A percentile compares a stretch with the other conserved stretches of the same genome.
Evolutionary conservation across 1,140 invertebrate genomes (phyloP).

Genomic region (Coptotermes formosanus): DNA sequence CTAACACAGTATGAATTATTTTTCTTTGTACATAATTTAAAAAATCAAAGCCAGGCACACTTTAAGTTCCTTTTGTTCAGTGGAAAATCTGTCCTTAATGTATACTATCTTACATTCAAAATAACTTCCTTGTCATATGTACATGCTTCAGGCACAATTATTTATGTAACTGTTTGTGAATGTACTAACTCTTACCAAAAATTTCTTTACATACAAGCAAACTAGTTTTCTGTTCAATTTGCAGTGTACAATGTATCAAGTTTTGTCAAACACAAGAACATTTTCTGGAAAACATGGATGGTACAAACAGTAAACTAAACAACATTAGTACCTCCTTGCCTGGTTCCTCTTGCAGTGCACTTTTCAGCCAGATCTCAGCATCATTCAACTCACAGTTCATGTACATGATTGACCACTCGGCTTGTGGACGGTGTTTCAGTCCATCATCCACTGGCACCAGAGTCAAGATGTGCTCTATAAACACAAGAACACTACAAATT

Average conservation of each 20-base stretch:
- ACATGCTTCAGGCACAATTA: no score
- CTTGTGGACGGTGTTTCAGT: slow-evolving; percentile 78
- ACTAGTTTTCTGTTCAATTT: not conserved
- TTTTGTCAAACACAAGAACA: no score
- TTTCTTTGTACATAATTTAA: no score
- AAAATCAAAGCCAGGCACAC: no score
- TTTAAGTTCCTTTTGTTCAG: no score
- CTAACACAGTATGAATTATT: no score
- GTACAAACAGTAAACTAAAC: not conserved
- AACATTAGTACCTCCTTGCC: slow-evolving; percentile 39
- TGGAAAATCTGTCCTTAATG: no score
- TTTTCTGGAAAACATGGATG: not conserved
- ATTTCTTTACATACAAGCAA: not conserved
- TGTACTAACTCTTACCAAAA: no score
- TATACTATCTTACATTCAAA: no score
- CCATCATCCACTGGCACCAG: slow-evolving; percentile 79
- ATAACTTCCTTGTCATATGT: no score
- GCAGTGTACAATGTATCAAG: no score
- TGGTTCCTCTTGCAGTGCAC: slow-evolving; percentile 64
- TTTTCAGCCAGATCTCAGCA: slow-evolving; percentile 89
- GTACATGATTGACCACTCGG: slow-evolving; percentile 89
- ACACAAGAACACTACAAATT: not conserved
- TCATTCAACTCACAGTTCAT: slow-evolving; percentile 91
- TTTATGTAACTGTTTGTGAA: no score
- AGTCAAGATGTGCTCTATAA: slow-evolving; percentile 69